phyloP scores from a whole-genome alignment of 1,140 invertebrate species.

The Acromyrmex heyeri region DNA sequence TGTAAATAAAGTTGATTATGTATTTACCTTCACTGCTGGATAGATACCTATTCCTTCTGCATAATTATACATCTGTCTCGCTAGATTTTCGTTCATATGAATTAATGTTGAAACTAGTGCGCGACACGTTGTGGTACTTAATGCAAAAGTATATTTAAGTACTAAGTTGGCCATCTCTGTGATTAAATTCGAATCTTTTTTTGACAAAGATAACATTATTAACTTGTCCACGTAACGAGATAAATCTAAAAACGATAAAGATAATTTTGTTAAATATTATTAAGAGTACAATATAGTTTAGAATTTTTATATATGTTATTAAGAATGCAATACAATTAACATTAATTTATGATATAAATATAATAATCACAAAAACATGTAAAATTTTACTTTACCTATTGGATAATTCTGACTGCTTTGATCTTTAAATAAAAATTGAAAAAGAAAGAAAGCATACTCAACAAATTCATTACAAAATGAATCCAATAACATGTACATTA shows the following conservation, averaged over 20 bases:
- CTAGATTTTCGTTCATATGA: constrained; percentile 63
- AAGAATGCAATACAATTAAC: background rate
- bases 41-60: constrained; percentile 75
- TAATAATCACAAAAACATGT: constrained; percentile 9
- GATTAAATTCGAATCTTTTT: constrained; percentile 40
- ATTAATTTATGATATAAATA: background rate
- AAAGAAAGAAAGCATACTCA: constrained; percentile 73
- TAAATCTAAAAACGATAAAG: constrained; percentile 70
- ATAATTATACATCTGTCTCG: constrained; percentile 74
- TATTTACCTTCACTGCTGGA: constrained; percentile 69
- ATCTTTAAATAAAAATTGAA: constrained; percentile 74
- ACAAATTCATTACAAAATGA: constrained; percentile 64
- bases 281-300: background rate
- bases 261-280: constrained; percentile 17
- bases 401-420: constrained; percentile 73
- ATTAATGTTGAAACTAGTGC: constrained; percentile 69
- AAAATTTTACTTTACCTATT: constrained; percentile 72
- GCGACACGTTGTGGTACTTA: constrained; percentile 65
- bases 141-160: constrained; percentile 66
- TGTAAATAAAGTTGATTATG: constrained; percentile 25
- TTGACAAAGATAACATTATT: constrained; percentile 35
- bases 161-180: constrained; percentile 65
- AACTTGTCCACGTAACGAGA: constrained; percentile 66
- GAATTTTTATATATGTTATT: constrained; percentile 3
- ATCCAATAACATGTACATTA: constrained; percentile 71